A percentile compares a stretch with the other conserved stretches of the same genome.
These are phyloP conservation scores for Lophura nycthemera DNA, from an alignment of 2,113 vertebrate species.

Conservation along the genomic window DNA sequence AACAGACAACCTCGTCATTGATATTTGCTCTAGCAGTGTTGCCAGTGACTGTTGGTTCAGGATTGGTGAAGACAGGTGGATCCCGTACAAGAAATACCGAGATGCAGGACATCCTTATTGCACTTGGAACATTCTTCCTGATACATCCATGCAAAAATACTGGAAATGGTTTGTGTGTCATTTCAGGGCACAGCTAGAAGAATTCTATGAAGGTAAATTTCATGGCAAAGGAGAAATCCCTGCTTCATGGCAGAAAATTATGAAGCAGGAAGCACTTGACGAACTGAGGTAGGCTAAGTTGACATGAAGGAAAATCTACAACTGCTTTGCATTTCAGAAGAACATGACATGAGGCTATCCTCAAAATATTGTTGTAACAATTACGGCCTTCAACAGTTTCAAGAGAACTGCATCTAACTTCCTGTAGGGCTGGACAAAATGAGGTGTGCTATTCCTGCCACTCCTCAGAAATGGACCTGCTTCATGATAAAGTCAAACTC, in stretches of 20 bases:
- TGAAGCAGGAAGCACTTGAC: slow-evolving; percentile 22
- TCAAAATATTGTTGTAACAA: not conserved
- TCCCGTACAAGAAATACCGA: slow-evolving; percentile 58
- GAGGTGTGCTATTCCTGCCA: too few species aligned
- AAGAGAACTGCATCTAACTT: too few species aligned
- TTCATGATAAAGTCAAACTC: not conserved
- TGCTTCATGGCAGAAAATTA: not conserved
- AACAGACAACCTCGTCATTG: not conserved
- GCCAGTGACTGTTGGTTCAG: accelerated
- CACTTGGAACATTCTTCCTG: slow-evolving; percentile 73
- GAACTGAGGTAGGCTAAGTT: not conserved
- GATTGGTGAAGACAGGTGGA: accelerated
- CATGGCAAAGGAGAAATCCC: slow-evolving; percentile 54
- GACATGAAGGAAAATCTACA: not conserved
- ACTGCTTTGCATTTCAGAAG: not conserved
- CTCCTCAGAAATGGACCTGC: not conserved
- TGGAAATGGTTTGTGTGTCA: slow-evolving; percentile 83
- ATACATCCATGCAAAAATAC: slow-evolving; percentile 64
- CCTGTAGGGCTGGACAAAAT: too few species aligned
- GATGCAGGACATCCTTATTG: slow-evolving; percentile 39
- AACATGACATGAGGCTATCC: accelerated
- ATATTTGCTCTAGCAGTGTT: slow-evolving; percentile 46
- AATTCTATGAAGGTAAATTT: not conserved
- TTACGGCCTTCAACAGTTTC: too few species aligned
- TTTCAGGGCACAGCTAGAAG: slow-evolving; percentile 74